Evolutionary conservation across 2,113 vertebrate species (phyloP).

Genomic region (Elgaria multicarinata): DNA sequence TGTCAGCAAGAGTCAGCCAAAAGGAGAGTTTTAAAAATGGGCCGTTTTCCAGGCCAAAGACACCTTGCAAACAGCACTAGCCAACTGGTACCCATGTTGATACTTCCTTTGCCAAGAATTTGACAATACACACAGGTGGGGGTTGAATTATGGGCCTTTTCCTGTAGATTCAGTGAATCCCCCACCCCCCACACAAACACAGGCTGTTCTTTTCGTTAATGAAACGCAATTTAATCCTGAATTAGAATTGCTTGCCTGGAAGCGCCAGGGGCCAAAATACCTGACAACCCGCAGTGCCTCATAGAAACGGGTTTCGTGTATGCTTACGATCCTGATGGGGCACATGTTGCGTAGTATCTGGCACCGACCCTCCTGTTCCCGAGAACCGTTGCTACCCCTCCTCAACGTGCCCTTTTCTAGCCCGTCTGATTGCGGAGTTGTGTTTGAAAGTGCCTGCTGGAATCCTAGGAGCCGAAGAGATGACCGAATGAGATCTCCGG

Average conservation of each 20-base stretch:
- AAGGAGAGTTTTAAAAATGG: not conserved
- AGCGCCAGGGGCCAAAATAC: conserved; percentile 21
- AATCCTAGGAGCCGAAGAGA: no score
- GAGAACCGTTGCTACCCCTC: not conserved
- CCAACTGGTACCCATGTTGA: not conserved
- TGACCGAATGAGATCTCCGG: not conserved
- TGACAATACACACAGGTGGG: not conserved
- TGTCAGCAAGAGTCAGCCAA: not conserved
- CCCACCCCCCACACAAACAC: no score
- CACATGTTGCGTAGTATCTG: no score
- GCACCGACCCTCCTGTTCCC: not conserved
- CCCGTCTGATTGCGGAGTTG: not conserved
- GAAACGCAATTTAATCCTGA: not conserved
- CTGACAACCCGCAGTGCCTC: conserved; percentile 9
- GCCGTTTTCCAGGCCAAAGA: conserved; percentile 46
- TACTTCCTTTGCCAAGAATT: conserved; percentile 18
- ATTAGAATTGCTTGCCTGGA: not conserved
- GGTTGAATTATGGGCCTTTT: conserved; percentile 37
- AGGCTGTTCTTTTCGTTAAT: not conserved
- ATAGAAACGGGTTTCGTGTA: not conserved
- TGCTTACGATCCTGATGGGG: not conserved
- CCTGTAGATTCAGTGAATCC: not conserved
- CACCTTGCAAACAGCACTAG: conserved; percentile 24
- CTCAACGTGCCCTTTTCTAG: not conserved
- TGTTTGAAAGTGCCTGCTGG: not conserved